Conservation (phyloP, 2,797 vertebrate species). For the Falco cherrug region DNA sequence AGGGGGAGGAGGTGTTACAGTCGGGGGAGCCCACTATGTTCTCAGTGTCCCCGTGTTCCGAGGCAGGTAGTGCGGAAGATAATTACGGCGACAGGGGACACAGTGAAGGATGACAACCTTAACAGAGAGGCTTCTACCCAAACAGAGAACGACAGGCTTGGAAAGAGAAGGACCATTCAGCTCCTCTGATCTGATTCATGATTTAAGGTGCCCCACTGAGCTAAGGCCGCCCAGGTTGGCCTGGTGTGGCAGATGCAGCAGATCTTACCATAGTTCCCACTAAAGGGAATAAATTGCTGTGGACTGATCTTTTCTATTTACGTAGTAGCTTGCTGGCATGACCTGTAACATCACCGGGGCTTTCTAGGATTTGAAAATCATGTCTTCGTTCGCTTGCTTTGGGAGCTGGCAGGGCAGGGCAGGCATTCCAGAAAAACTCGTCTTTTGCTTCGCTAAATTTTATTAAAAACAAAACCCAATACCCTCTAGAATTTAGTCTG, state of each 20-base stretch:
- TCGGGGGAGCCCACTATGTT: neutral
- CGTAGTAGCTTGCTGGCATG: neutral
- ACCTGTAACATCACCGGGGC: neutral
- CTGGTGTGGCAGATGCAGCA: neutral
- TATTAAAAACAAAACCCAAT: neutral
- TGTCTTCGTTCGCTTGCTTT: neutral
- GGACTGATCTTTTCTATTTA: neutral
- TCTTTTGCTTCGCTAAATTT: neutral
- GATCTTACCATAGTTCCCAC: neutral
- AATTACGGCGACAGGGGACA: neutral
- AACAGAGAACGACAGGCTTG: neutral
- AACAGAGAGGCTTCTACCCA: neutral
- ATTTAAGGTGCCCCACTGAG: neutral
- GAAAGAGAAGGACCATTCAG: neutral
- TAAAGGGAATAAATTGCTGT: neutral
- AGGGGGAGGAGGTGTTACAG: neutral
- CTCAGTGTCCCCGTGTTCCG: neutral
- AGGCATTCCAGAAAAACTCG: neutral
- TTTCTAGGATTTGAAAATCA: neutral
- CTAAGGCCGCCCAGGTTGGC: neutral
- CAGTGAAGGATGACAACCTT: neutral
- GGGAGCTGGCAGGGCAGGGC: neutral
- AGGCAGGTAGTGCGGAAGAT: neutral
- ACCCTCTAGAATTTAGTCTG: neutral
- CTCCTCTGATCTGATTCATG: neutral